Percentiles rank a stretch among this genome's conserved stretches.
phyloP scores from a whole-genome alignment of 1,140 invertebrate species.

The Wasmannia auropunctata region DNA sequence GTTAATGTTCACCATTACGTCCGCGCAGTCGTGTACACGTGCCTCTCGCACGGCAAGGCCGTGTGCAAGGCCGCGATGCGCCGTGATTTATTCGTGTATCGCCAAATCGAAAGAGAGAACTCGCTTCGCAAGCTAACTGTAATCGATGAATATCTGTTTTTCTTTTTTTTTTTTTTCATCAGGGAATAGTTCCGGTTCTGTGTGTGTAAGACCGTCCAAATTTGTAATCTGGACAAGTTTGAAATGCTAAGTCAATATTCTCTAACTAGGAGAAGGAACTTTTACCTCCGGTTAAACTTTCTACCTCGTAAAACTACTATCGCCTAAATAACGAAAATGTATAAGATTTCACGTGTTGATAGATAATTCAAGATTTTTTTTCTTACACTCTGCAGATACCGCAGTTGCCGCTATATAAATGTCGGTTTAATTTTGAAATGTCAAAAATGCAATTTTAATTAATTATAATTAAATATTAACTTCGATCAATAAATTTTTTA shows the following conservation, averaged over 20 bases:
- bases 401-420: not conserved
- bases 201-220: not conserved
- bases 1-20: slow-evolving; percentile 43
- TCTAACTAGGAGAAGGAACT: not conserved
- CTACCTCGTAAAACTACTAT: not conserved
- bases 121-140: not conserved
- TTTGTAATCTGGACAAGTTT: not conserved
- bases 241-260: not conserved
- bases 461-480: not conserved
- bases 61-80: slow-evolving; percentile 5
- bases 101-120: not conserved
- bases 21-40: not conserved
- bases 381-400: not conserved
- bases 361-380: not conserved
- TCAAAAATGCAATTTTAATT: slow-evolving; percentile 1
- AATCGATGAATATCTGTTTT: not conserved
- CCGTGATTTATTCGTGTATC: slow-evolving; percentile 2
- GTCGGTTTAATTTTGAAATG: not conserved
- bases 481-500: not conserved
- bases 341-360: too few species aligned
- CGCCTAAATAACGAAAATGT: not conserved
- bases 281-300: not conserved
- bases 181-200: not conserved
- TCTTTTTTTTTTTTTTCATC: not conserved
- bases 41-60: slow-evolving; percentile 28